A percentile compares a stretch with the other conserved stretches of the same genome.
These are phyloP conservation scores for Amblyornis subalaris DNA, from an alignment of 2,113 vertebrate species.

Conservation along the genomic window DNA sequence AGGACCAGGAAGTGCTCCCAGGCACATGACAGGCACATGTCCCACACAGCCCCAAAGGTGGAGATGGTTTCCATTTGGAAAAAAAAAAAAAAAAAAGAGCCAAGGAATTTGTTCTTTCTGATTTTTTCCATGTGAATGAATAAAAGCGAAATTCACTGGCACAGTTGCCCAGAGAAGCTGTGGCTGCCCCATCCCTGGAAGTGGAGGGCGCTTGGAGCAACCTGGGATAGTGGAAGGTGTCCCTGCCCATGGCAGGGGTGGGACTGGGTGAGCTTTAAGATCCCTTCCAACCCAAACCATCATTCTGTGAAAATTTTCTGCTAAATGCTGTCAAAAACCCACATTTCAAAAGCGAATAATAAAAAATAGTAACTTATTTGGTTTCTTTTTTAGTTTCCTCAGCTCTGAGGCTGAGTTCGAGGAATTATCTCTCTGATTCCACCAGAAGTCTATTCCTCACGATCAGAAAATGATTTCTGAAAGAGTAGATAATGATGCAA, in stretches of 20 bases:
- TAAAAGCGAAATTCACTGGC: not conserved
- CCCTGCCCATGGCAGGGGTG: not conserved
- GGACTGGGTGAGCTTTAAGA: not conserved
- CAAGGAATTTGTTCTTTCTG: not conserved
- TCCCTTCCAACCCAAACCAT: not conserved
- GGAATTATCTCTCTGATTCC: not conserved
- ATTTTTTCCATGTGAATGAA: not conserved
- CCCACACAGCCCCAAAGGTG: not conserved
- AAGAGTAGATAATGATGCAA: not conserved
- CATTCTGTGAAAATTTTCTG: not conserved
- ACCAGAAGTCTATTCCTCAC: not conserved
- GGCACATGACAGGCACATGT: not conserved
- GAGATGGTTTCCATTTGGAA: not conserved
- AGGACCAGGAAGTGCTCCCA: not conserved
- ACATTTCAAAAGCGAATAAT: not conserved
- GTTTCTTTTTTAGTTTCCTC: not conserved
- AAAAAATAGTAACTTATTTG: not conserved
- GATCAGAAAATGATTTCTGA: not conserved
- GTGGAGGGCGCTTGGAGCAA: fast-evolving
- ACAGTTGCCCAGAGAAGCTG: not conserved
- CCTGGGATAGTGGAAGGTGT: fast-evolving
- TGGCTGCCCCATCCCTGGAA: not conserved
- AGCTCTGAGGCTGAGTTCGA: not conserved
- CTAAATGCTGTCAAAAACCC: not conserved
- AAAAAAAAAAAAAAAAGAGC: not conserved